phyloP scores from a whole-genome alignment of 92 coral and sea anemone genomes.

The Pocillopora meandrina region DNA sequence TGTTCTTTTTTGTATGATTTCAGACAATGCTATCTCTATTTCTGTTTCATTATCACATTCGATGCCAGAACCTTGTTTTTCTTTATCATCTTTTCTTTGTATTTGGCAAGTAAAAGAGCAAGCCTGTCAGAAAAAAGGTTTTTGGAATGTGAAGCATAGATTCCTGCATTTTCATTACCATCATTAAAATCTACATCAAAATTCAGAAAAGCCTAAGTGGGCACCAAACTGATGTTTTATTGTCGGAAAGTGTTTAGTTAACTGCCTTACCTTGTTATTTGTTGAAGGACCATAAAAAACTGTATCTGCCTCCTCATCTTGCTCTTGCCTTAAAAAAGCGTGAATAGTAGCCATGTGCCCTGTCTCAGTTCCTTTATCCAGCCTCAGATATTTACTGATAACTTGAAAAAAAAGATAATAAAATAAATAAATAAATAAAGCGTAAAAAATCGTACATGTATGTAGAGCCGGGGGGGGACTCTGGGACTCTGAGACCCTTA shows the following conservation, averaged over 20 bases:
- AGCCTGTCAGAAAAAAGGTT: constrained; percentile 28
- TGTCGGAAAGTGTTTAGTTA: not conserved
- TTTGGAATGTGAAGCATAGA: not conserved
- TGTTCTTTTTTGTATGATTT: constrained; percentile 20
- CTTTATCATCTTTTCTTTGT: constrained; percentile 24
- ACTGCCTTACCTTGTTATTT: constrained; percentile 55
- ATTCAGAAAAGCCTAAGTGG: constrained; percentile 15
- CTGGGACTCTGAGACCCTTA: not conserved
- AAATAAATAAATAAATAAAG: not conserved
- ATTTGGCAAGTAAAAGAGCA: constrained; percentile 14
- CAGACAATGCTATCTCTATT: constrained; percentile 19
- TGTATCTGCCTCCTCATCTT: constrained; percentile 59
- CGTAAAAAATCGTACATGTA: not conserved
- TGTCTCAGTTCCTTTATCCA: constrained; percentile 76
- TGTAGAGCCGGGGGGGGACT: constrained; percentile 1
- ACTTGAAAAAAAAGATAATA: constrained; percentile 30
- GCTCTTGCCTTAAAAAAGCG: constrained; percentile 56
- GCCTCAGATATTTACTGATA: constrained; percentile 65
- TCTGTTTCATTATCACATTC: constrained; percentile 34
- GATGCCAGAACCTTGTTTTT: constrained; percentile 32
- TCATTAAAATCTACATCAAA: constrained; percentile 3
- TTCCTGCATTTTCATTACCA: not conserved
- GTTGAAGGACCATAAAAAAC: constrained; percentile 76
- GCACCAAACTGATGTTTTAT: constrained; percentile 4
- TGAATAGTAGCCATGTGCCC: constrained; percentile 77